Evolutionary conservation across 2,797 vertebrate species (phyloP).

Genomic region (Fistularia commersonii): DNA sequence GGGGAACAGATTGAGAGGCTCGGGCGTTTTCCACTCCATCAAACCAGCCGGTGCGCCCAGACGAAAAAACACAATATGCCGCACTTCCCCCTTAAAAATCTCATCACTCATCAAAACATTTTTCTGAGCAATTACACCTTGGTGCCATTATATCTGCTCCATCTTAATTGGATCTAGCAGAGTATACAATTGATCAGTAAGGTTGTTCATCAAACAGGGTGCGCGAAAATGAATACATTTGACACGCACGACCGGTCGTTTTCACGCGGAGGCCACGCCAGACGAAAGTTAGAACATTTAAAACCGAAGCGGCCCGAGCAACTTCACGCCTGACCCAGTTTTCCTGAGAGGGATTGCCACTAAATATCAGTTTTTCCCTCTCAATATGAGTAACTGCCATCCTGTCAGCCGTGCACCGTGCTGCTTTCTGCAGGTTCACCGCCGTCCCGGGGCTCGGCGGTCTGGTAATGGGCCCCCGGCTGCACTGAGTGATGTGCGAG

Average conservation of each 20-base stretch:
- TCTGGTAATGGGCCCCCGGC: constrained; percentile 48
- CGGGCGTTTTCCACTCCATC: constrained; percentile 43
- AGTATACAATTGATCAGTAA: constrained; percentile 49
- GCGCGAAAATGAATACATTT: constrained; percentile 20
- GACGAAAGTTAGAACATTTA: constrained; percentile 28
- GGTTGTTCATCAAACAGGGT: constrained; percentile 25
- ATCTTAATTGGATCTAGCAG: constrained; percentile 55
- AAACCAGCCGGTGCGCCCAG: constrained; percentile 39
- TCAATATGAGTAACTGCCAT: constrained; percentile 28
- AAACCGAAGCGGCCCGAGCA: no score
- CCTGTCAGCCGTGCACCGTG: constrained; percentile 26
- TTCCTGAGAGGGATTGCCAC: constrained; percentile 6
- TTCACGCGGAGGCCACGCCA: constrained; percentile 11
- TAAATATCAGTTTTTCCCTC: constrained; percentile 29
- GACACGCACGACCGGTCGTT: constrained; percentile 28
- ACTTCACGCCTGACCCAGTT: constrained; percentile 9
- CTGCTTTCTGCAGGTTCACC: background rate
- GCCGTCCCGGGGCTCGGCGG: constrained; percentile 41
- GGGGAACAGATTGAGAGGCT: constrained; percentile 37
- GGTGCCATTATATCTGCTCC: constrained; percentile 40
- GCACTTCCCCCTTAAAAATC: constrained; percentile 34
- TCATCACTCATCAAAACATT: constrained; percentile 55
- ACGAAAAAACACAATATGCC: constrained; percentile 58
- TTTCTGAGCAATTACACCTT: constrained; percentile 59
- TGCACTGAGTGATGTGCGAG: constrained; percentile 36